Conservation (phyloP, 30 jellyfish, hydroid and myxozoan species). For the Catostylus mosaicus region DNA sequence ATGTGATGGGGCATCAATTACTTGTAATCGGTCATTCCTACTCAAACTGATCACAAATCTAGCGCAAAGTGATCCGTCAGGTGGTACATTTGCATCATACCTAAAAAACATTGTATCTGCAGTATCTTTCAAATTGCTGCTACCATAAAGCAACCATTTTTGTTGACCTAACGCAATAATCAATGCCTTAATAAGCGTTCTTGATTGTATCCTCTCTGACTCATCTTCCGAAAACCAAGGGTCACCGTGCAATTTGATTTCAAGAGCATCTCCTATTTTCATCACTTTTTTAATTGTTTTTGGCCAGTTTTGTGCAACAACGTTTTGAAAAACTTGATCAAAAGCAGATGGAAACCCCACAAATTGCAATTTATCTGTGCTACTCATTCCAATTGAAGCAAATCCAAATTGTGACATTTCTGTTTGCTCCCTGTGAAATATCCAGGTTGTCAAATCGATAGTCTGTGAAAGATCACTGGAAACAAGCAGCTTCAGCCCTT, state of each 20-base stretch:
- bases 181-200: conserved; percentile 44
- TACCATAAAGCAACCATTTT: conserved; percentile 57
- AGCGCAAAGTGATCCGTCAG: conserved; percentile 50
- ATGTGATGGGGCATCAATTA: conserved; percentile 51
- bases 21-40: conserved; percentile 64
- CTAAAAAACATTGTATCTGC: conserved; percentile 60
- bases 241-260: conserved; percentile 59
- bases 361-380: conserved; percentile 40
- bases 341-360: conserved; percentile 48
- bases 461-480: conserved; percentile 45
- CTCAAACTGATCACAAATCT: conserved; percentile 53
- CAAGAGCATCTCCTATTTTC: conserved; percentile 20
- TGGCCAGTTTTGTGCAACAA: conserved; percentile 47
- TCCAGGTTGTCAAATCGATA: conserved; percentile 52
- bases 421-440: conserved; percentile 51
- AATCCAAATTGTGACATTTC: conserved; percentile 10
- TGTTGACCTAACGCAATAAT: conserved; percentile 26
- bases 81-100: conserved; percentile 33
- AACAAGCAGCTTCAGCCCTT: conserved; percentile 46
- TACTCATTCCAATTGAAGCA: conserved; percentile 50
- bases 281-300: background rate
- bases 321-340: conserved; percentile 9
- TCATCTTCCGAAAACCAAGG: conserved; percentile 73
- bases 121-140: conserved; percentile 28
- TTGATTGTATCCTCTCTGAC: conserved; percentile 42